phyloP scores from a whole-genome alignment of 2,797 vertebrate species.

The Sebastes nivosus region DNA sequence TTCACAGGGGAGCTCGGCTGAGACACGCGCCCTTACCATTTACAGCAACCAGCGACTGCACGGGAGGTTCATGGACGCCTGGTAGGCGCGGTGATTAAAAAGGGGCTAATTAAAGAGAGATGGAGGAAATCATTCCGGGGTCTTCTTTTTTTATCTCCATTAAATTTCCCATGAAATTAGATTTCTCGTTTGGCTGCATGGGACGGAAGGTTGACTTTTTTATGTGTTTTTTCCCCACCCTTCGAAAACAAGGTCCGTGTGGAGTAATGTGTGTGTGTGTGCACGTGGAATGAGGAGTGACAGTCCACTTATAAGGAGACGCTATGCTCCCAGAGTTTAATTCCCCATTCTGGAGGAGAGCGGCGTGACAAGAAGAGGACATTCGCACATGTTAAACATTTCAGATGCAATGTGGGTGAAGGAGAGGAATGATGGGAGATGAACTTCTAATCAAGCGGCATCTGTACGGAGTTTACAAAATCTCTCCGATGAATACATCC shows the following conservation, averaged over 20 bases:
- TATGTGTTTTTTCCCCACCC: not conserved
- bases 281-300: constrained; percentile 60
- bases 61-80: constrained; percentile 28
- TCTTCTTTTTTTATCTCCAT: constrained; percentile 35
- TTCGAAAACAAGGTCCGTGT: constrained; percentile 8
- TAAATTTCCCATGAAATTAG: constrained; percentile 77
- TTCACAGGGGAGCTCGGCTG: constrained; percentile 55
- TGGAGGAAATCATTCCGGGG: constrained; percentile 57
- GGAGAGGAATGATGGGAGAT: not conserved
- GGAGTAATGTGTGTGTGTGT: constrained; percentile 11
- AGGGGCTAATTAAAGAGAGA: constrained; percentile 70
- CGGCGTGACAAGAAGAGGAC: constrained; percentile 37
- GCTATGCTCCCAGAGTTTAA: constrained; percentile 67
- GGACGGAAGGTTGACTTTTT: constrained; percentile 25
- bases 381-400: constrained; percentile 37
- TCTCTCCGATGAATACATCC: not conserved
- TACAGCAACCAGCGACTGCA: constrained; percentile 33
- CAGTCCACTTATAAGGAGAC: constrained; percentile 68
- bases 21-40: constrained; percentile 45
- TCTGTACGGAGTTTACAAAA: not conserved
- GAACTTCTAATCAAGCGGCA: not conserved
- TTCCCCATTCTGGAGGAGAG: constrained; percentile 43
- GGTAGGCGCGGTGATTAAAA: constrained; percentile 72
- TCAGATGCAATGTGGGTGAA: not conserved
- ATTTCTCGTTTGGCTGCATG: constrained; percentile 62